Conservation (phyloP, 2,888 invertebrate species). For the Sphinx pinastri region DNA sequence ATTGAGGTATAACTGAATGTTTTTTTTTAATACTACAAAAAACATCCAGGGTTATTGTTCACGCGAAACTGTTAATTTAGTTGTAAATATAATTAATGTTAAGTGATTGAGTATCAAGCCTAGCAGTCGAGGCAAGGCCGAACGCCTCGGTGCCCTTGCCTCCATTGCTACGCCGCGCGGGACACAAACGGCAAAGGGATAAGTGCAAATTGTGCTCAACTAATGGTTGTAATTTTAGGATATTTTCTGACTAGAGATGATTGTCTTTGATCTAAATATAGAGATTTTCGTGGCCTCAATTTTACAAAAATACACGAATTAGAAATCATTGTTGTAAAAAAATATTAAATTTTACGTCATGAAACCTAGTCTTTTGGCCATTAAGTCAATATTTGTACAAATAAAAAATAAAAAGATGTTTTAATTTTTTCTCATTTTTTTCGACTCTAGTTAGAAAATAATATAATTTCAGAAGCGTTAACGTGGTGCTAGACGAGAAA, state of each 20-base stretch:
- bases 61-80: constrained; percentile 43
- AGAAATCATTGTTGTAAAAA: no score
- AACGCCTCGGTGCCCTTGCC: constrained; percentile 57
- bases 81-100: constrained; percentile 45
- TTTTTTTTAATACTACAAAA: not conserved
- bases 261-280: not conserved
- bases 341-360: not conserved
- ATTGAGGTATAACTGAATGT: no score
- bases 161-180: constrained; percentile 73
- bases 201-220: constrained; percentile 65
- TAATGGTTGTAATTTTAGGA: constrained; percentile 50
- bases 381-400: not conserved
- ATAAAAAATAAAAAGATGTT: not conserved
- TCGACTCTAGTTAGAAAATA: constrained; percentile 41
- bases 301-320: no score
- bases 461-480: constrained; percentile 38
- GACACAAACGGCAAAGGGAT: constrained; percentile 53
- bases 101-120: constrained; percentile 53
- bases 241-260: constrained; percentile 18
- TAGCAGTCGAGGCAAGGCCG: constrained; percentile 74
- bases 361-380: not conserved
- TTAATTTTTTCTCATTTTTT: not conserved
- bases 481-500: constrained; percentile 63
- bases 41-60: constrained; percentile 4
- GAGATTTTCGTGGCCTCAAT: no score